These are phyloP conservation scores for Rissa tridactyla DNA, from an alignment of 2,113 vertebrate genomes.

Conservation along the genomic window DNA sequence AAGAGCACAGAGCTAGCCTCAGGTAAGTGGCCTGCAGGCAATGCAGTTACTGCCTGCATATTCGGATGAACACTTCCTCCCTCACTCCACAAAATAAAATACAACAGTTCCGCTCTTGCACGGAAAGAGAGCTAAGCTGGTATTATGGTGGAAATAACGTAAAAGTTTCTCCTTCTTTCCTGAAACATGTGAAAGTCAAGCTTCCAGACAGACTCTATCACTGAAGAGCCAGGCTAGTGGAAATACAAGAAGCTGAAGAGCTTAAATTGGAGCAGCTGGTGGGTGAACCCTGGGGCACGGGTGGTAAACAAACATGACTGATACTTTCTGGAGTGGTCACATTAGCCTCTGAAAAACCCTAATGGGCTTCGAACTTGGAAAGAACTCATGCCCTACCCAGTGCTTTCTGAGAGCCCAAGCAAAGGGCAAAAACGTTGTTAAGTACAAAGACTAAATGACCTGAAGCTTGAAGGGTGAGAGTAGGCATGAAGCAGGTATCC, in stretches of 20 bases:
- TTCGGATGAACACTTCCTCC: accelerated
- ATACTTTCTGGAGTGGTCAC: neutral
- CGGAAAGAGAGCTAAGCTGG: neutral
- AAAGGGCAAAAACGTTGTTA: neutral
- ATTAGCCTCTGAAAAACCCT: neutral
- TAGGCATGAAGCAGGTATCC: neutral
- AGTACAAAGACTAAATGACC: neutral
- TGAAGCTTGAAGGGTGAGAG: neutral
- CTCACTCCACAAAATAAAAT: neutral
- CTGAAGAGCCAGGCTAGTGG: neutral
- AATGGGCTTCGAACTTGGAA: neutral
- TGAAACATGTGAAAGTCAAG: neutral
- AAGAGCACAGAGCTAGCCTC: neutral
- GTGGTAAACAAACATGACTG: neutral
- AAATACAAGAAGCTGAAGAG: neutral
- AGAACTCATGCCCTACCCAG: neutral
- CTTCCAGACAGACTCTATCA: neutral
- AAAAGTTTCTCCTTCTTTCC: neutral
- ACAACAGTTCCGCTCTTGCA: neutral
- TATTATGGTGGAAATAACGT: neutral
- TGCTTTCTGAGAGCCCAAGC: neutral
- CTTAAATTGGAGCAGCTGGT: neutral
- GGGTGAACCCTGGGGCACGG: neutral
- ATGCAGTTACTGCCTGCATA: neutral
- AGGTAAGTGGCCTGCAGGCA: neutral